Base-by-base conservation (phyloP, 2,113 vertebrate species). In the Rhinogobius similis region DNA sequence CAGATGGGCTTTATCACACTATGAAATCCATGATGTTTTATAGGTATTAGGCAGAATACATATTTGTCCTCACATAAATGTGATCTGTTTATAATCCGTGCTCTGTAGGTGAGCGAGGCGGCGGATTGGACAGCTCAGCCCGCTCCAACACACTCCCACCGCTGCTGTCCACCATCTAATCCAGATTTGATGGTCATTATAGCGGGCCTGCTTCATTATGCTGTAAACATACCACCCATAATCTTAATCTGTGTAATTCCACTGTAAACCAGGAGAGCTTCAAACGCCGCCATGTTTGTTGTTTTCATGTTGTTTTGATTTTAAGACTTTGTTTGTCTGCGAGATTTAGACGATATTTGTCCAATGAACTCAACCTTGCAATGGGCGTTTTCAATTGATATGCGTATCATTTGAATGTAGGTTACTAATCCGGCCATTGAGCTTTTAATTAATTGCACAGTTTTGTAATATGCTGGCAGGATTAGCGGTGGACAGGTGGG, bases 181-280 rank as follows among this genome's bases (percentile, higher is more conserved):
- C 92, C 89, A 91, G 89, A 90, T 92, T 91, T 90, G 85, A 87
- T 87, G 77, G 88, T 90, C 87, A 89, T 91, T 88, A 88, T 87
- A 83, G 75, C 71, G 76, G 81, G 81, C 85, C 85, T 79, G 85
- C 81, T 83, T 87, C 86, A 87, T 88, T 88, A 77, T 85, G 89
- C 83, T 70, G 83, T 84, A 90, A 91, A 92, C 84, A 88, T 88
- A 88, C 83, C 75, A 10, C 68, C 83, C 84, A 87, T 92, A 84
- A 91, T 91, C 89, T 87, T 89, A 92, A 90, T 91, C 88, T 87
- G 79, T 53, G 73, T 88, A 87, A 91, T 82, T 52, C 87, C 80
- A 76, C 81, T 81, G 86, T 86, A 86, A 89, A 83, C 18, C 68
- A 77, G 73, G 79, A 75, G 10, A 65, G 52, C 75, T 78, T 75